Percentiles rank a stretch among this genome's conserved stretches.
These are phyloP conservation scores for Andricus grossulariae DNA, from an alignment of 1,140 invertebrate species.

Conservation along the genomic window DNA sequence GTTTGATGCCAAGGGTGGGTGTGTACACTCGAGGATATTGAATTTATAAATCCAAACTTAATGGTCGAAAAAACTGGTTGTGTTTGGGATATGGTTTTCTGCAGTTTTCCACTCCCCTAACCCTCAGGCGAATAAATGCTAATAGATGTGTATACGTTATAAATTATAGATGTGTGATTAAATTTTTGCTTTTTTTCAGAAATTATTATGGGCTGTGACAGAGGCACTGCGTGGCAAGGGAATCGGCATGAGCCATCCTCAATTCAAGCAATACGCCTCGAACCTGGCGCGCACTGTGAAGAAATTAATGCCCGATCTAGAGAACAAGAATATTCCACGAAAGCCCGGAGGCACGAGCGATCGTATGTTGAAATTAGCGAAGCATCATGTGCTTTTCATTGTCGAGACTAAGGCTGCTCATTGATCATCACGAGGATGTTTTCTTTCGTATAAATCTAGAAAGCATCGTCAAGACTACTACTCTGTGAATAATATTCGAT, in stretches of 20 bases:
- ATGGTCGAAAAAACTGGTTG: too few relatives aligned
- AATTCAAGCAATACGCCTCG: constrained; percentile 80
- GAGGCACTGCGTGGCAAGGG: constrained; percentile 80
- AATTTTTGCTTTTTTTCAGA: constrained; percentile 76
- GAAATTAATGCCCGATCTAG: constrained; percentile 74
- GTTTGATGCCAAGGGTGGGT: too few relatives aligned
- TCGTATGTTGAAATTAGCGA: constrained; percentile 79
- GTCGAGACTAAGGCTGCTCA: constrained; percentile 77
- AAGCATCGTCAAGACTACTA: neutral
- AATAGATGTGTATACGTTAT: too few relatives aligned
- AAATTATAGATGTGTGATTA: neutral
- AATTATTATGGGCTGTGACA: constrained; percentile 83
- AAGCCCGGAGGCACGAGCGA: constrained; percentile 76
- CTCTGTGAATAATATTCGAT: constrained; percentile 9
- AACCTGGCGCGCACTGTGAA: constrained; percentile 77
- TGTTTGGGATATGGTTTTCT: too few relatives aligned
- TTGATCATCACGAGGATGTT: constrained; percentile 31
- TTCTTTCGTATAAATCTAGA: neutral
- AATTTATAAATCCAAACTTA: too few relatives aligned
- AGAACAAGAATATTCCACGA: constrained; percentile 67
- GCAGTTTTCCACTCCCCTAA: too few relatives aligned
- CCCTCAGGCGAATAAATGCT: too few relatives aligned
- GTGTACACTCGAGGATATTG: too few relatives aligned
- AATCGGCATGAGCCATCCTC: constrained; percentile 79
- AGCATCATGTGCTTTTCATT: constrained; percentile 79